Evolutionary conservation across 2,113 vertebrate species (phyloP).

Genomic region (Leptodactylus fuscus): DNA sequence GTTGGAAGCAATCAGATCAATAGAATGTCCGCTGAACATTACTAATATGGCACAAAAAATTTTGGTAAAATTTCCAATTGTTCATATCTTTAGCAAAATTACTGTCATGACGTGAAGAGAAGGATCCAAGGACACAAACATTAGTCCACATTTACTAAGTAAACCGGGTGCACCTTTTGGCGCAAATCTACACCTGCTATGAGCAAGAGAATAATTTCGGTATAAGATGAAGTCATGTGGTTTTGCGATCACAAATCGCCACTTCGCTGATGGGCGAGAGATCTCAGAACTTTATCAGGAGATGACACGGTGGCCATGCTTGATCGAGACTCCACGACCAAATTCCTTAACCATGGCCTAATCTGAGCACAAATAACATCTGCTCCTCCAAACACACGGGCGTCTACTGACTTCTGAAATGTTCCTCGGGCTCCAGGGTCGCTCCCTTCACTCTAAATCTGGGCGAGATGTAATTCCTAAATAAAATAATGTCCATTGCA

Average conservation of each 20-base stretch:
- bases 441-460: slow-evolving; percentile 24
- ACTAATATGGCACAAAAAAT: no score
- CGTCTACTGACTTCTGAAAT: not conserved
- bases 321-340: not conserved
- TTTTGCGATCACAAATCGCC: not conserved
- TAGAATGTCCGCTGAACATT: no score
- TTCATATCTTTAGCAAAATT: no score
- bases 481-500: slow-evolving; percentile 43
- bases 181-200: no score
- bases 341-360: not conserved
- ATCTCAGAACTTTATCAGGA: not conserved
- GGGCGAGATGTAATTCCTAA: slow-evolving; percentile 38
- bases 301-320: not conserved
- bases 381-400: not conserved
- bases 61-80: no score
- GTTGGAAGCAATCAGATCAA: no score
- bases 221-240: not conserved
- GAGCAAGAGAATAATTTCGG: no score
- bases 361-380: slow-evolving; percentile 26
- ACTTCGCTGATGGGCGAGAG: not conserved
- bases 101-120: no score
- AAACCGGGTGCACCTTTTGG: no score
- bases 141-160: no score
- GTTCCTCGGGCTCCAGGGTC: slow-evolving; percentile 2
- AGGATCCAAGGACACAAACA: no score